Evolutionary conservation across 1,140 invertebrate species (phyloP).

Genomic region (Antheraea pernyi): DNA sequence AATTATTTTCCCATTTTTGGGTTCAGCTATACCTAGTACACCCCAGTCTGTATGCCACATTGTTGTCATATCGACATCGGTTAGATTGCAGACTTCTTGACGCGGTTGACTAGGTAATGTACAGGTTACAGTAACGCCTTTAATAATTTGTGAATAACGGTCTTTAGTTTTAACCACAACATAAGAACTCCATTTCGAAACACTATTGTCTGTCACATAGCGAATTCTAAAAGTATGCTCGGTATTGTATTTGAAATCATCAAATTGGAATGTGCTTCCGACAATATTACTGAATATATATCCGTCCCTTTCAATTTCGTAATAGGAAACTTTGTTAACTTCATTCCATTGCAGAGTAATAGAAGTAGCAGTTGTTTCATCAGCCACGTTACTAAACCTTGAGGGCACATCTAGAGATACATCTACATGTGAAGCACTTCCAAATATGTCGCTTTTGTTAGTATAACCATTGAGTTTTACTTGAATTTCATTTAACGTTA

Average conservation of each 20-base stretch:
- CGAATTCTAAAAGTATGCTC: slow-evolving; percentile 53
- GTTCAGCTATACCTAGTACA: slow-evolving; percentile 27
- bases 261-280: slow-evolving; percentile 40
- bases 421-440: slow-evolving; percentile 27
- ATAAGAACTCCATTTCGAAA: slow-evolving; percentile 56
- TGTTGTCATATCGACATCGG: slow-evolving; percentile 32
- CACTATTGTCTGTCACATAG: slow-evolving; percentile 30
- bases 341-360: slow-evolving; percentile 46
- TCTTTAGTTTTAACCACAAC: slow-evolving; percentile 36
- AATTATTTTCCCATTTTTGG: slow-evolving; percentile 30
- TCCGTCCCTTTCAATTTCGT: slow-evolving; percentile 64
- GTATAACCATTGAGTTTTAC: slow-evolving; percentile 48
- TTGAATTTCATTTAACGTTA: slow-evolving; percentile 48
- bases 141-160: slow-evolving; percentile 40
- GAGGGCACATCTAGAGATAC: slow-evolving; percentile 27
- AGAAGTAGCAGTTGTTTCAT: slow-evolving; percentile 31
- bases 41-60: slow-evolving; percentile 59
- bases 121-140: slow-evolving; percentile 45
- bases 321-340: slow-evolving; percentile 34
- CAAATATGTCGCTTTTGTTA: slow-evolving; percentile 39
- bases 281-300: slow-evolving; percentile 46
- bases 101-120: slow-evolving; percentile 50
- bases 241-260: slow-evolving; percentile 37
- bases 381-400: slow-evolving; percentile 28
- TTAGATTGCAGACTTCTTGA: slow-evolving; percentile 51